Conservation (phyloP, 2,888 invertebrate species). For the Dolichomitus sp. region DNA sequence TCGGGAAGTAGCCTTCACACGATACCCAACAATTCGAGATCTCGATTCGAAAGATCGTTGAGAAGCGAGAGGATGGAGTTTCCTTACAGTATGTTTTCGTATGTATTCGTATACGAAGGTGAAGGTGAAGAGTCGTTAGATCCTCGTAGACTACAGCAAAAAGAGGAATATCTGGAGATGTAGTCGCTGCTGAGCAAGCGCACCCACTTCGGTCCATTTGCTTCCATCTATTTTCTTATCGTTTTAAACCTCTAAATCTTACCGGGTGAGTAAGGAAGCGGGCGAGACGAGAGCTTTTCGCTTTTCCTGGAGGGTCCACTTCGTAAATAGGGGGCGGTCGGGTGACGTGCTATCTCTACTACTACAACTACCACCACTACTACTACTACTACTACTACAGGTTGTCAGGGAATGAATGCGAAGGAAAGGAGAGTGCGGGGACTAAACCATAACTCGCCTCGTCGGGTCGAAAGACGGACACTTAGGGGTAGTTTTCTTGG, state of each 20-base stretch:
- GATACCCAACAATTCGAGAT: slow-evolving; percentile 43
- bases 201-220: slow-evolving; percentile 64
- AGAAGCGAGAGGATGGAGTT: neutral
- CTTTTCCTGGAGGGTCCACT: slow-evolving; percentile 54
- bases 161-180: slow-evolving; percentile 7
- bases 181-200: slow-evolving; percentile 31
- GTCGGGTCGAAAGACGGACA: slow-evolving; percentile 63
- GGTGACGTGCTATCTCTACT: slow-evolving; percentile 51
- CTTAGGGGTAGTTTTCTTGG: slow-evolving; percentile 62
- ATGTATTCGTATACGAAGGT: slow-evolving; percentile 32
- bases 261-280: neutral
- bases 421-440: slow-evolving; percentile 9
- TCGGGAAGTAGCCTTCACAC: slow-evolving; percentile 8
- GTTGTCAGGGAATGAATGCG: slow-evolving; percentile 15
- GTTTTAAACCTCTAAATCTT: slow-evolving; percentile 63
- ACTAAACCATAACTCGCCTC: slow-evolving; percentile 61
- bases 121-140: slow-evolving; percentile 53
- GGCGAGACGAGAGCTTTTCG: slow-evolving; percentile 41
- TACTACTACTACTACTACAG: neutral
- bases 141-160: slow-evolving; percentile 25
- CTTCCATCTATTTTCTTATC: slow-evolving; percentile 66
- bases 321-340: slow-evolving; percentile 61
- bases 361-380: too few relatives aligned
- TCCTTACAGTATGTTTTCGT: neutral
- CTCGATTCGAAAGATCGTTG: slow-evolving; percentile 33